Evolutionary conservation across 2,797 vertebrate genomes (phyloP), one percentile per base, ranked within the genome.

Genomic region (Halcyon smyrnensis): DNA sequence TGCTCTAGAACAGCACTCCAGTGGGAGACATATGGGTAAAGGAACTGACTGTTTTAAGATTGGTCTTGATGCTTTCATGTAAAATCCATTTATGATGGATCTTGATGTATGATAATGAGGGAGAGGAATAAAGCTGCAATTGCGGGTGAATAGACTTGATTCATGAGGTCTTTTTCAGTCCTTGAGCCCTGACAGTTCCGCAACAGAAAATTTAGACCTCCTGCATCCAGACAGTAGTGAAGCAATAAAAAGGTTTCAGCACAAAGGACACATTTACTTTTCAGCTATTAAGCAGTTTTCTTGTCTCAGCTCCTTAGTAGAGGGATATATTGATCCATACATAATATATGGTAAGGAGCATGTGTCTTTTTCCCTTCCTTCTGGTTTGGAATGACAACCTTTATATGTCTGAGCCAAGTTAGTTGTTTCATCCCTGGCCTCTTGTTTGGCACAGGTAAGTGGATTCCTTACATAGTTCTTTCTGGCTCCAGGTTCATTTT

Each of bases 391-490:
- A 70, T 76, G 36, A 76, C 46, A 84, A 7, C 25, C 7, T 2
- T n/a, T 59, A 1, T 24, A 43, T 24, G 24, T 80, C 59, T 91
- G 63, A 94, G 63, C 54, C 67, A 90, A 56, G 51, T 65, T 30
- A 78, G n/a, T 73, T 88, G 32, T 88, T 93, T 89, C 41, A 74
- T 93, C 43, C 36, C 30, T 67, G 81, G 78, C 78, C 59, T 84
- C 75, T 69, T 68, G n/a, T 87, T 93, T 94, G 90, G 81, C 81
- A 63, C 76, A 87, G 63, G 77, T 93, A 12, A 59, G 60, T 28
- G 79, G 57, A 90, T 93, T 95, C 92, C 43, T 94, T 87, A 30
- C 90, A 45, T 65, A 67, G 59, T 69, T 90, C 59, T 69, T 86
- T 81, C 59, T 86, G 80, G 30, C 63, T 91, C n/a, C 3, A 21